Evolutionary conservation across 2,888 invertebrate genomes (phyloP).

Genomic region (Heliconius charithonia): DNA sequence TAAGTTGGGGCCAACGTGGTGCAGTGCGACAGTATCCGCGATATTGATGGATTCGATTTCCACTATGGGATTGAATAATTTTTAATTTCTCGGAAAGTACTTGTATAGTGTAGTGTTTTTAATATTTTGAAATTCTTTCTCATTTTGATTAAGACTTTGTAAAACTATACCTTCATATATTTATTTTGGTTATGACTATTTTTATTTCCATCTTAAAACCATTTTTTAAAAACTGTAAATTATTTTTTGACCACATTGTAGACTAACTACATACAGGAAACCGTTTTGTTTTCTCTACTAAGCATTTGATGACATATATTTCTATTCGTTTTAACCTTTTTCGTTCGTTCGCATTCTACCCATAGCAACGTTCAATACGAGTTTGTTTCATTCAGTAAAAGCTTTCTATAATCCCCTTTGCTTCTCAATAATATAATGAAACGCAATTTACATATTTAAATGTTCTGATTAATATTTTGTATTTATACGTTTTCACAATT

Average conservation of each 20-base stretch:
- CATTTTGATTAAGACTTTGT: too few relatives aligned
- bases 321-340: slow-evolving; percentile 66
- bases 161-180: too few relatives aligned
- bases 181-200: not conserved
- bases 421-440: slow-evolving; percentile 31
- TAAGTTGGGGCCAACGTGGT: not conserved
- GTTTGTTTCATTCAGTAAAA: slow-evolving; percentile 52
- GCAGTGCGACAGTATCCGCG: not conserved
- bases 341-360: slow-evolving; percentile 61
- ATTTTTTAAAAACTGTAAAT: not conserved
- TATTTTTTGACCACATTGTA: slow-evolving; percentile 35
- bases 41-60: not conserved
- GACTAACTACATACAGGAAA: slow-evolving; percentile 62
- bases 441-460: slow-evolving; percentile 24
- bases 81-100: not conserved
- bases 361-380: slow-evolving; percentile 66
- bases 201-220: not conserved
- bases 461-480: slow-evolving; percentile 25
- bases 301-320: slow-evolving; percentile 66
- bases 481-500: slow-evolving; percentile 20
- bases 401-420: slow-evolving; percentile 40
- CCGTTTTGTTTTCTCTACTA: slow-evolving; percentile 71
- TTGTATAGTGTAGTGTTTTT: too few relatives aligned
- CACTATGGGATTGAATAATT: not conserved
- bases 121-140: too few relatives aligned